Base-by-base conservation (phyloP, 2,888 invertebrate species). In the Julus scandinavius region DNA sequence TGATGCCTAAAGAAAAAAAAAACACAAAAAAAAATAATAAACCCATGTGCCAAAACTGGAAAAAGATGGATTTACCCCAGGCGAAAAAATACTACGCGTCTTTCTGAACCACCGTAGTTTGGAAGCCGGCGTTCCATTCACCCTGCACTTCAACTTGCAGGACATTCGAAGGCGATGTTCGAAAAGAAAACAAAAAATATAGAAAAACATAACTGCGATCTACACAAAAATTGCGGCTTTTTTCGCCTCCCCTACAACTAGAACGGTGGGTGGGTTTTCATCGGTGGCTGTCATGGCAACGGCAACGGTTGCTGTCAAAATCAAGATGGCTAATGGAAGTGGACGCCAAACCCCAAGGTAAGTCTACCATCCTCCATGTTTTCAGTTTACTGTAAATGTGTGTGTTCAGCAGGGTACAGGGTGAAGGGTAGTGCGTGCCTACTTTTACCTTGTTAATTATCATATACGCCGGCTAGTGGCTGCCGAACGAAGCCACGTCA, bases 241-340 rank as follows among this genome's bases (percentile, higher is more conserved):
- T 54, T 54, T 15, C 54, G 3, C 9, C 54, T 11, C 54, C 0
- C 54, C 54, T 15, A 54, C 54, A 13, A 13, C 7, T 6, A 29
- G 29, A 17, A 54, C 54, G 13, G 54, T 54, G 54, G 54, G 54
- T 54, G 54, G 54, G 54, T 54, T 50, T 50, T 50, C 7, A 13
- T 50, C 50, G 50, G 50, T 50, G 50, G 50, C 50, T 54, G 54
- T 17, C 54, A 54, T 54, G 54, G 54, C 54, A 54, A 54, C 54
- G 54, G 15, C 54, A 54, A 54, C 54, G 54, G 54, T 54, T 54
- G 54, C 54, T 54, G 54, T 54, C 54, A 54, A 54, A 54, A 54
- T 54, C 54, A 54, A 54, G 54, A 54, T 54, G 54, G 54, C 54
- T 54, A 54, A 54, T 54, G 54, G 54, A 54, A 54, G 54, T 54